Evolutionary conservation across 2,888 invertebrate species (phyloP).

Genomic region (Boloria euphrosyne): DNA sequence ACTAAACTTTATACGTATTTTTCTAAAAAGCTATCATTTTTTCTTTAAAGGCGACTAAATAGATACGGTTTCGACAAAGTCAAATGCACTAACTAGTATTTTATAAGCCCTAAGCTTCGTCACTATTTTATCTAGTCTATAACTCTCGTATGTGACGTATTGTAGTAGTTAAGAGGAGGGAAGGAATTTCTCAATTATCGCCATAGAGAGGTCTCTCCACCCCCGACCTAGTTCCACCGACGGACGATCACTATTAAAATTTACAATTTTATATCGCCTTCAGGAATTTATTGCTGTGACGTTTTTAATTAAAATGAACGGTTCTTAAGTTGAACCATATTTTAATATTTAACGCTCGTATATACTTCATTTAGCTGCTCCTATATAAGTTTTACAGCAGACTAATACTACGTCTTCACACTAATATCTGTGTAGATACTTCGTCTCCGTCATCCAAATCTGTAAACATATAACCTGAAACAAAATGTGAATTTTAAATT

Average conservation of each 20-base stretch:
- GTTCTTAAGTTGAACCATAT: background rate
- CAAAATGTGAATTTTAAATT: background rate
- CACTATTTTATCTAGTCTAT: constrained; percentile 1
- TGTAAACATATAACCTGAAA: too few species aligned
- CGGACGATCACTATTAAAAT: constrained; percentile 42
- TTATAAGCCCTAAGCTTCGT: background rate
- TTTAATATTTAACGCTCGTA: background rate
- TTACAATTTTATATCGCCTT: constrained; percentile 32
- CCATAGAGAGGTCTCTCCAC: constrained; percentile 34
- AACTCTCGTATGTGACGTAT: constrained; percentile 31
- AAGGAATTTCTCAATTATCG: constrained; percentile 58
- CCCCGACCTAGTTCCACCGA: constrained; percentile 62
- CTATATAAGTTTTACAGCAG: too few species aligned
- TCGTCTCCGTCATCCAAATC: background rate
- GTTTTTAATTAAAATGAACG: background rate
- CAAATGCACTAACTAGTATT: too few species aligned
- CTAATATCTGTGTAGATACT: too few species aligned
- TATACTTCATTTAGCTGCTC: too few species aligned
- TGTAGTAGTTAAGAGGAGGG: constrained; percentile 41
- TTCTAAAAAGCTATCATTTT: too few species aligned
- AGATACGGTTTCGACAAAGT: too few species aligned
- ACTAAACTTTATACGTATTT: too few species aligned
- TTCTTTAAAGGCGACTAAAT: too few species aligned
- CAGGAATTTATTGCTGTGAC: constrained; percentile 1
- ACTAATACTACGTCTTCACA: too few species aligned